These are phyloP conservation scores for Trissolcus basalis DNA, from an alignment of 1,140 invertebrate species.

Conservation along the genomic window DNA sequence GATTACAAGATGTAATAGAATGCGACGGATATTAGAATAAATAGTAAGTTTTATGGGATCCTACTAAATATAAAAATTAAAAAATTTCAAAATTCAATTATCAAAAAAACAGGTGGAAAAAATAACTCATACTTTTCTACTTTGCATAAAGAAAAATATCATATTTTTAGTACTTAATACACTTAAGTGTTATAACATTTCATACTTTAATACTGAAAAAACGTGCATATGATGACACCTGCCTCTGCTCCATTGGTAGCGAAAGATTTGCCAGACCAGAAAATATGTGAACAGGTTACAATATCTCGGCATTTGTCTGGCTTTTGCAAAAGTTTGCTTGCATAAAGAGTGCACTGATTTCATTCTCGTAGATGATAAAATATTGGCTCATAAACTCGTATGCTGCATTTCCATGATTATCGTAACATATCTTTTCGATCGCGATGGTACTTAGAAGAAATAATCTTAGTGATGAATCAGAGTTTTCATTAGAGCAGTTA, in stretches of 20 bases:
- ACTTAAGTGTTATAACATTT: too few species aligned
- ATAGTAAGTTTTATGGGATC: too few species aligned
- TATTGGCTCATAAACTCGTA: conserved; percentile 99
- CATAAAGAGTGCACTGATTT: conserved; percentile 96
- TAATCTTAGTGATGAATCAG: conserved; percentile 93
- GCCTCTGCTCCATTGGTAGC: conserved; percentile 83
- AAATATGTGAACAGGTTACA: conserved; percentile 93
- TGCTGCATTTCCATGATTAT: conserved; percentile 96
- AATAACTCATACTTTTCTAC: too few species aligned
- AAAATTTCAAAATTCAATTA: too few species aligned
- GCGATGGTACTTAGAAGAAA: conserved; percentile 97
- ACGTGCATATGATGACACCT: conserved; percentile 11
- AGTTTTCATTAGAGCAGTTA: conserved; percentile 94
- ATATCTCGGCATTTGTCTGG: conserved; percentile 97
- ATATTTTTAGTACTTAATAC: too few species aligned
- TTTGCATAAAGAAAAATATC: too few species aligned
- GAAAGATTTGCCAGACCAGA: conserved; percentile 94
- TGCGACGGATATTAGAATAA: too few species aligned
- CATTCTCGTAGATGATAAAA: conserved; percentile 98
- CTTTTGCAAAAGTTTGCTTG: conserved; percentile 97
- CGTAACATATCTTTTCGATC: conserved; percentile 93
- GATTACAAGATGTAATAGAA: too few species aligned
- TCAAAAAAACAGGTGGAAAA: too few species aligned
- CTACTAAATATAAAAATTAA: too few species aligned
- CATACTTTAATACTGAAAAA: neutral